phyloP scores from a whole-genome alignment of 1,140 invertebrate species.

The Copidosoma floridanum region DNA sequence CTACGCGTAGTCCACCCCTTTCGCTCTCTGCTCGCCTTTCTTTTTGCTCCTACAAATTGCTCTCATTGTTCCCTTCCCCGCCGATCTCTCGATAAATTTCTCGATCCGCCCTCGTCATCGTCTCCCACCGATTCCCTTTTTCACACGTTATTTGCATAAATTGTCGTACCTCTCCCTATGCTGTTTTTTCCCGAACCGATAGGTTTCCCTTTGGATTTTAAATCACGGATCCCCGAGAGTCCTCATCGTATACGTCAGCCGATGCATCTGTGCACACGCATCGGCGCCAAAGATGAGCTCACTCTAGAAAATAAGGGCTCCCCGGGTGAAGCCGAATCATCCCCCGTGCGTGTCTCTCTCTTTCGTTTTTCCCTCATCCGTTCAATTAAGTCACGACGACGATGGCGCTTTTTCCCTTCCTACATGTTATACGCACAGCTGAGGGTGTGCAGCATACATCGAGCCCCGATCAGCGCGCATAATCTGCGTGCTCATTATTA shows the following conservation, averaged over 20 bases:
- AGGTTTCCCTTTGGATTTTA: no score
- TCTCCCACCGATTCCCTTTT: conserved; percentile 1
- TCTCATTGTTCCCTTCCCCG: background rate
- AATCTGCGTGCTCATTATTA: conserved; percentile 57
- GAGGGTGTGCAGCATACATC: no score
- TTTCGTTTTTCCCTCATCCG: background rate
- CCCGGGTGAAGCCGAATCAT: no score
- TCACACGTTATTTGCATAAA: conserved; percentile 28
- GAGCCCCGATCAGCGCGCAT: conserved; percentile 53
- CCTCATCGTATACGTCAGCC: no score
- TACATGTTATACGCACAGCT: conserved; percentile 35
- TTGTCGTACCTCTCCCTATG: no score
- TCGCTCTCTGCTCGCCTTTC: background rate
- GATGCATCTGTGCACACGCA: no score
- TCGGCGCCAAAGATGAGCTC: no score
- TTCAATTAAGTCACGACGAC: conserved; percentile 14
- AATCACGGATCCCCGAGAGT: no score
- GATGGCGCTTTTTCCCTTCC: conserved; percentile 34
- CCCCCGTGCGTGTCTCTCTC: conserved; percentile 19
- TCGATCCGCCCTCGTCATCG: conserved; percentile 5
- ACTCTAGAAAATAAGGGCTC: no score
- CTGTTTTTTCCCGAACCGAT: no score
- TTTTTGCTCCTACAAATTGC: background rate
- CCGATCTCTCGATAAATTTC: conserved; percentile 6
- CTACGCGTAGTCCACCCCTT: background rate